Evolutionary conservation across 2,797 vertebrate species (phyloP).

Genomic region (Ispidina picta): DNA sequence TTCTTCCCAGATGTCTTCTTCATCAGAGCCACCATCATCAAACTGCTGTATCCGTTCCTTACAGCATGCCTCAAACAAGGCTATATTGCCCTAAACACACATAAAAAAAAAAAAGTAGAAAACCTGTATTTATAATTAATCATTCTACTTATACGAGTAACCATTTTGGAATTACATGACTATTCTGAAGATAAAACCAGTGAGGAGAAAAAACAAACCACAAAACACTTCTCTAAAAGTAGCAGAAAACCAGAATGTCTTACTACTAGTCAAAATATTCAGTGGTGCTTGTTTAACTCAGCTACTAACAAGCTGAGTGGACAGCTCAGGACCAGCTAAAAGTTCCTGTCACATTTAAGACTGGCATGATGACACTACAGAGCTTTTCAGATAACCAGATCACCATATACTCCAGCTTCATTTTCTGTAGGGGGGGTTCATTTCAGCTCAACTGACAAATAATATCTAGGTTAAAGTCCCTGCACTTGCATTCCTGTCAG

Average conservation of each 20-base stretch:
- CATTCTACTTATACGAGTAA: not conserved
- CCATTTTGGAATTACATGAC: not conserved
- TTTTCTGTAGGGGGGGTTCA: not conserved
- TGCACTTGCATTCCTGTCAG: not conserved
- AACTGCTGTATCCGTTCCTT: conserved; percentile 99
- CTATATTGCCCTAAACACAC: conserved; percentile 89
- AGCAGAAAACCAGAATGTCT: not conserved
- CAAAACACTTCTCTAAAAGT: not conserved
- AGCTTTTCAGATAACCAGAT: not conserved
- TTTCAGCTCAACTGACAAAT: not conserved
- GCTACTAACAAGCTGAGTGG: not conserved
- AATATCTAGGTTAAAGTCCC: not conserved
- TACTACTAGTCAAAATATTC: not conserved
- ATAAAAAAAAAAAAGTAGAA: not conserved
- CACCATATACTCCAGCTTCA: not conserved
- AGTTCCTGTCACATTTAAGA: not conserved
- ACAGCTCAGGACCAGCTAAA: not conserved
- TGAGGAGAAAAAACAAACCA: not conserved
- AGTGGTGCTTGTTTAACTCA: not conserved
- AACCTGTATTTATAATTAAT: not conserved
- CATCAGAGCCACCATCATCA: conserved; percentile 95
- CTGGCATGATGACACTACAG: fast-evolving
- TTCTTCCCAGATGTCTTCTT: conserved; percentile 99
- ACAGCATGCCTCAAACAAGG: conserved; percentile 97
- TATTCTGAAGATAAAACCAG: not conserved